Percentiles rank a stretch among this genome's conserved stretches.
Conservation (phyloP, 2,888 invertebrate genomes). For the Parascotia fuliginaria region DNA sequence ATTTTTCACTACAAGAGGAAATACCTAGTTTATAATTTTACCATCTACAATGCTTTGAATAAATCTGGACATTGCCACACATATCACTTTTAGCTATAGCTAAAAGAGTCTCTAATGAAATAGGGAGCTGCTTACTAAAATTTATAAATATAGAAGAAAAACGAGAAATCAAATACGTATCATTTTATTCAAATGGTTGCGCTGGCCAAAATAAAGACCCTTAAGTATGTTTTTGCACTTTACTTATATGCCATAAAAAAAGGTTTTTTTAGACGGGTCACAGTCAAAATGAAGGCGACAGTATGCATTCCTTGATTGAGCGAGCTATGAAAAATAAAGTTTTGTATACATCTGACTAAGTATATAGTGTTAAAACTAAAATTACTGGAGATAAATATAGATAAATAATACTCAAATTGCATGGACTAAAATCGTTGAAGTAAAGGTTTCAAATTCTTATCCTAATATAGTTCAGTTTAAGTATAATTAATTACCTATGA, state of each 20-base stretch:
- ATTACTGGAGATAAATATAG: not conserved
- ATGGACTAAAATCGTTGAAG: not conserved
- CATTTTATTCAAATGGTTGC: constrained; percentile 18
- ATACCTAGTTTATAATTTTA: constrained; percentile 12
- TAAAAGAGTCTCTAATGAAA: constrained; percentile 29
- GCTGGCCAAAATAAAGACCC: constrained; percentile 11
- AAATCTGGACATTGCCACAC: constrained; percentile 25
- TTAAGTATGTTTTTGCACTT: not conserved
- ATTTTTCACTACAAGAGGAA: constrained; percentile 8
- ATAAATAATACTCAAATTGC: not conserved
- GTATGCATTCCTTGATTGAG: not conserved
- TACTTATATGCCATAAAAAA: not conserved
- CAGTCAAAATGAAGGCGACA: not conserved
- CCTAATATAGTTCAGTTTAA: not conserved
- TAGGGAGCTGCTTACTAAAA: constrained; percentile 1
- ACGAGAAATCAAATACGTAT: constrained; percentile 2
- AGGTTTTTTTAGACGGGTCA: not conserved
- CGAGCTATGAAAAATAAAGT: not conserved
- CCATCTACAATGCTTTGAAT: not conserved
- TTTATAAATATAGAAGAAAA: not conserved
- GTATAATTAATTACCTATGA: not conserved
- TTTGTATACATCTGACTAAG: not conserved
- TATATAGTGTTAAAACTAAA: not conserved
- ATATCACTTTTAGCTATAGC: constrained; percentile 34
- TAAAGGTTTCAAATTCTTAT: not conserved